Base-by-base conservation (phyloP, 2,113 vertebrate genomes). In the Piliocolobus tephrosceles region DNA sequence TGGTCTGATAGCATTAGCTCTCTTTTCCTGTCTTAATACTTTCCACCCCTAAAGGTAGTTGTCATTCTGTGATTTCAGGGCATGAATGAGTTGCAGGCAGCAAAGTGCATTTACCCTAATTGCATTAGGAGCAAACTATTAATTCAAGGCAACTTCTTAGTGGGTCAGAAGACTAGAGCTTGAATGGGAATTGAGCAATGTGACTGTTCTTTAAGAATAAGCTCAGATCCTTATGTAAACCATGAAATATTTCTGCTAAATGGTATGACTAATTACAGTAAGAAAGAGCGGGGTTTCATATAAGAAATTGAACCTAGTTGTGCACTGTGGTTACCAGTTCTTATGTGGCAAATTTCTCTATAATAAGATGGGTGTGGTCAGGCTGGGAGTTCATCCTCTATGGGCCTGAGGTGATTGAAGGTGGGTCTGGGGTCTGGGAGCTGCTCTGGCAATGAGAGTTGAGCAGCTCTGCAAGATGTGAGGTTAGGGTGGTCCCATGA, bases 51-150 rank as follows among this genome's bases (percentile, higher is more conserved):
- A 43, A 95, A 90, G n/a, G 70, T 87, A 84, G 64, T 68, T 61
- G 64, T 83, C 91, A 90, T 80, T 73, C 78, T 17, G 6, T 95
- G 78, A 93, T 94, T 81, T 90, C 40, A 96, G 90, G 75, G 14
- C 85, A 78, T 97, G 96, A 98, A 96, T 96, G 96, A 95, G 52
- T 93, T 87, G 22, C 66, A 96, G 80, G 90, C 80, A 96, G 80
- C 43, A 32, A 90, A 95, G 57, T 91, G 45, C 87, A 80, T 88
- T 91, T 79, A 38, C 64, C 10, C 3, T 93, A 90, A 96, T 81
- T 94, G 95, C 88, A 50, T 85, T 94, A 97, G 92, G 40, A 95
- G 12, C 57, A 68, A 66, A 92, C 87, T 91, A 64, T 97, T 98
- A 92, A 97, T 97, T 96, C 92, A 97, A 92, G 73, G 94, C 47